These are phyloP conservation scores for Drosophila arizonae DNA, from an alignment of 1,140 invertebrate genomes.

Conservation along the genomic window DNA sequence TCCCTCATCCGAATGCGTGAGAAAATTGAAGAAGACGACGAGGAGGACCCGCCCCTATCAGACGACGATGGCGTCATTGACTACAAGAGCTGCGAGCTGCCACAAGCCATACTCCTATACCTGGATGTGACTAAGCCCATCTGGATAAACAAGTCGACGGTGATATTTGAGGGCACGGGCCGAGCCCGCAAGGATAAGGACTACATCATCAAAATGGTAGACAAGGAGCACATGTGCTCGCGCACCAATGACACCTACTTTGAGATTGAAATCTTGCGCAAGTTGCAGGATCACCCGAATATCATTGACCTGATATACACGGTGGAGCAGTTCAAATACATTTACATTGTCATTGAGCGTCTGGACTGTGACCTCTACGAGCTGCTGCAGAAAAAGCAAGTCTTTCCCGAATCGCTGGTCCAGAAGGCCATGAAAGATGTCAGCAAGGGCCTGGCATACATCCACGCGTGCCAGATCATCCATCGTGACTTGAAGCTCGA, in stretches of 20 bases:
- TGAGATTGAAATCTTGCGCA: conserved; percentile 21
- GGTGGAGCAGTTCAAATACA: conserved; percentile 6
- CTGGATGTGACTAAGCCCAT: background rate
- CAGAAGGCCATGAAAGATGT: conserved; percentile 14
- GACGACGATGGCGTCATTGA: background rate
- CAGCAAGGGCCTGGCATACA: conserved; percentile 9
- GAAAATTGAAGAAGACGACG: background rate
- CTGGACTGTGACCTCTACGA: conserved; percentile 9
- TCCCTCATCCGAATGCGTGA: conserved; percentile 1
- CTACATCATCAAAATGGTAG: conserved; percentile 29
- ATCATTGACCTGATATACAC: conserved; percentile 34
- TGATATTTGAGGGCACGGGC: conserved; percentile 4
- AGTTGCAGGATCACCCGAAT: conserved; percentile 35
- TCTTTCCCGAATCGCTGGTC: background rate
- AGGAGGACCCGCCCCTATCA: background rate
- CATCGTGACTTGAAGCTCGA: conserved; percentile 42
- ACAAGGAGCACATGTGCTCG: background rate
- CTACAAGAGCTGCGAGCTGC: background rate
- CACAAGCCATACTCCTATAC: conserved; percentile 11
- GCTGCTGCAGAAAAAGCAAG: background rate
- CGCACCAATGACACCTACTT: background rate
- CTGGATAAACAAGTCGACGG: background rate
- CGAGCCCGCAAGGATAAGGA: background rate
- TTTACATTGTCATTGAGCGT: conserved; percentile 20
- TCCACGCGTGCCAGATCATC: conserved; percentile 18